Evolutionary conservation across 2,113 vertebrate species (phyloP).

Genomic region (Lepus americanus): DNA sequence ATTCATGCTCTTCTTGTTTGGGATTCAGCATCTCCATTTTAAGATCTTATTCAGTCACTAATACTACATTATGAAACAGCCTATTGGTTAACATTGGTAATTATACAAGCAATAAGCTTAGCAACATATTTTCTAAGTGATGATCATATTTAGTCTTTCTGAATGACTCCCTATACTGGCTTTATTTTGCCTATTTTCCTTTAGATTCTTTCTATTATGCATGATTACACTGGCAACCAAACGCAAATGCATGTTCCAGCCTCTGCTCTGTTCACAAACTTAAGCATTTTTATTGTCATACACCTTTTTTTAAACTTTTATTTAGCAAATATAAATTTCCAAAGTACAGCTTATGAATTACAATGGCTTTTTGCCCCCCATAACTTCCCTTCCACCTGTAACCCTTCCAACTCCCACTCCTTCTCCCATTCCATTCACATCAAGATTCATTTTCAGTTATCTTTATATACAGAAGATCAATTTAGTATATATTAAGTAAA

Average conservation of each 20-base stretch:
- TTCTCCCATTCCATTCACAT: too few species aligned
- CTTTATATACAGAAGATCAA: too few species aligned
- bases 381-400: too few species aligned
- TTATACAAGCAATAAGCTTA: conserved; percentile 66
- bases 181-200: conserved; percentile 65
- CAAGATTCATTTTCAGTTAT: too few species aligned
- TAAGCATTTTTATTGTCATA: neutral
- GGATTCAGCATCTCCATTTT: conserved; percentile 77
- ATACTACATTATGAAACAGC: conserved; percentile 65
- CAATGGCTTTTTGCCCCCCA: too few species aligned
- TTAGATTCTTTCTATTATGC: conserved; percentile 61
- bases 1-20: conserved; percentile 65
- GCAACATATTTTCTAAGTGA: conserved; percentile 67
- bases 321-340: too few species aligned
- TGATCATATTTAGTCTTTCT: conserved; percentile 65
- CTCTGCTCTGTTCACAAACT: neutral
- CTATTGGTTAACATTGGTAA: conserved; percentile 70
- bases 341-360: too few species aligned
- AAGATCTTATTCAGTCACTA: conserved; percentile 72
- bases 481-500: too few species aligned
- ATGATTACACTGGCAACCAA: conserved; percentile 63
- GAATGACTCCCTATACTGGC: conserved; percentile 56
- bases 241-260: conserved; percentile 32
- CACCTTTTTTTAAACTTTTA: too few species aligned
- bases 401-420: too few species aligned